Evolutionary conservation across 1,140 invertebrate genomes (phyloP), one percentile per base, ranked within the genome.

Genomic region (Himalopsyche phryganea): DNA sequence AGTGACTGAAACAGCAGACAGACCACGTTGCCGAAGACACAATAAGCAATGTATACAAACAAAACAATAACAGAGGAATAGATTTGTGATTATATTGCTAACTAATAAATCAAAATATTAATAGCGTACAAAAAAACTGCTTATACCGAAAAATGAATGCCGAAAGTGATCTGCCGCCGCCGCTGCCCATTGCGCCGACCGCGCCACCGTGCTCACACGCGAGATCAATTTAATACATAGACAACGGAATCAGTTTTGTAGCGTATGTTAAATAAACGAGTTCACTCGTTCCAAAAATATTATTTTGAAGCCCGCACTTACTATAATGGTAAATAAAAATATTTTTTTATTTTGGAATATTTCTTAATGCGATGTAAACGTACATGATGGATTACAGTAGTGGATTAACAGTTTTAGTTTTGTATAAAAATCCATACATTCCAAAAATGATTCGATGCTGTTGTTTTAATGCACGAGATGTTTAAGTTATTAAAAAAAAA

Each of bases 181-280:
- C 44, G 46, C 48, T 23, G 49, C 14, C 19, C 57, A 35, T 11
- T 23, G 41, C 48, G 53, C 47, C 45, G 48, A 47, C 44, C 33
- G 44, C 53, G 49, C 45, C 44, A 48, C 33, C 40, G 42, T 47
- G 6, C 10, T 6, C 13, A 7, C 28, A 23, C 7, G 32, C 41
- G 14, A 42, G 49, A 58, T 58, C 57, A 58, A 58, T 58, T 50
- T 56, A 15, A 41, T 50, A 15, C 55, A 58, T 50, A 58, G 48
- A 58, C 55, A 49, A 53, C 36, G n/a, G 20, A 20, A 38, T 28
- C 15, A 18, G 14, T 19, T 19, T 46, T 46, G 23, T 9, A 28
- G 23, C 23, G 23, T 28, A 28, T 9, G n/a, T n/a, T n/a, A n/a
- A n/a, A n/a, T n/a, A n/a, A n/a, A n/a, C n/a, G n/a, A n/a, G n/a